These are phyloP conservation scores for Trachelipus rathkii DNA, from an alignment of 1,140 invertebrate species.

Conservation along the genomic window DNA sequence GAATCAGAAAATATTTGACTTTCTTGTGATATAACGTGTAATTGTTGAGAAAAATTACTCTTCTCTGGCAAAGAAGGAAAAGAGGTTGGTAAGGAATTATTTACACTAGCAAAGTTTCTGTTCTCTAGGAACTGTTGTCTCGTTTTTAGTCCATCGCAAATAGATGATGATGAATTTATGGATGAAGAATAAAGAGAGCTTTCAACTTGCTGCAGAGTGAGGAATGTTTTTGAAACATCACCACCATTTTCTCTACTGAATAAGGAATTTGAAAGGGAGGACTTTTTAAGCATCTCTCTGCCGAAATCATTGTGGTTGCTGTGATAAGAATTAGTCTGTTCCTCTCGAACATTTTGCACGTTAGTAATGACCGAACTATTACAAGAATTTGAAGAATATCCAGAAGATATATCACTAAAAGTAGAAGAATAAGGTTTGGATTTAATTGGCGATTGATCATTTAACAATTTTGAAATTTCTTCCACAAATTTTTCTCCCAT, in stretches of 20 bases:
- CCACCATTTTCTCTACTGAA: neutral
- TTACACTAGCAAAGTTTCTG: no score
- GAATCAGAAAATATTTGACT: no score
- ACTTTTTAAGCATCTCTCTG: neutral
- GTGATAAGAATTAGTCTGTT: neutral
- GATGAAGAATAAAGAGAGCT: neutral
- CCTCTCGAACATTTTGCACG: neutral
- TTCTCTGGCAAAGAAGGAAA: no score
- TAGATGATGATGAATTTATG: no score
- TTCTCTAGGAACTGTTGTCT: no score
- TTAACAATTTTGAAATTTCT: neutral
- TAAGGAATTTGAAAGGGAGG: neutral
- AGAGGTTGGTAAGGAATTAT: no score
- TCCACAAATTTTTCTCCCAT: conserved; percentile 1
- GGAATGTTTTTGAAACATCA: neutral
- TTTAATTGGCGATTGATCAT: neutral
- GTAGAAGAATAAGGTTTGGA: neutral
- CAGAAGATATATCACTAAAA: no score
- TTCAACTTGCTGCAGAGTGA: neutral
- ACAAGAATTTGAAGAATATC: no score
- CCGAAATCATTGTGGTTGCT: neutral
- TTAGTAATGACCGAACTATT: neutral
- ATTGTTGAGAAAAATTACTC: no score
- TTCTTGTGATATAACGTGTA: no score
- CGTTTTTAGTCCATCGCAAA: no score